Evolutionary conservation across 1,140 invertebrate species (phyloP), one percentile per base, ranked within the genome.

Genomic region (Acromyrmex heyeri): DNA sequence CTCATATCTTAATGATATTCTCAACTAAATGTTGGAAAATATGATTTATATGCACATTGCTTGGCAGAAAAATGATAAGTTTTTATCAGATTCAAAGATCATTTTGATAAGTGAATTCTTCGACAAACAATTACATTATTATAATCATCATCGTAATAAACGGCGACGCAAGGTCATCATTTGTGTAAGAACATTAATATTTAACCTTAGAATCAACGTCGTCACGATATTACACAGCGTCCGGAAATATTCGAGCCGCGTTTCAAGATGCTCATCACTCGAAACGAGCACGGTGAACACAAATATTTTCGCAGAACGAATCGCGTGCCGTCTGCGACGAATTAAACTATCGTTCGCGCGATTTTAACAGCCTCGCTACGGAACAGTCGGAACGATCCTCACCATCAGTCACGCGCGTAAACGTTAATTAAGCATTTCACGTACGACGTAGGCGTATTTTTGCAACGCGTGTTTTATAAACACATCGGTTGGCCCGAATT

Each of bases 301-400:
- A 69, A 79, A 79, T 55, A 79, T 79, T 69, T 79, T 69, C 62
- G 76, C n/a, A 5, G 64, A 67, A 57, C n/a, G 34, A 61, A 59
- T 53, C 61, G 61, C 27, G 21, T 27, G n/a, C 18, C 44, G 44
- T 27, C 18, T 27, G 44, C 44, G 61, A 55, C 24, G n/a, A 69
- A 81, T 81, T 55, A 69, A 55, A 55, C 44, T 21, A 21, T 79
- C 61, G 4, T 67, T 24, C 27, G 27, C 62, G 62, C 48, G 44
- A 67, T 79, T 79, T 34, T 67, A 65, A 79, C n/a, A 27, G 27
- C 61, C 61, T 30, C 27, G 44, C 38, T 10, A 44, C 57, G 21
- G 18, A 10, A 24, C 75, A 38, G 12, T 2, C 38, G 38, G 44
- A 16, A 61, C 76, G 50, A 79, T 79, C 76, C 10, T 53, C 27